These are phyloP conservation scores for Sylvia atricapilla DNA, from an alignment of 2,113 vertebrate species.

Conservation along the genomic window DNA sequence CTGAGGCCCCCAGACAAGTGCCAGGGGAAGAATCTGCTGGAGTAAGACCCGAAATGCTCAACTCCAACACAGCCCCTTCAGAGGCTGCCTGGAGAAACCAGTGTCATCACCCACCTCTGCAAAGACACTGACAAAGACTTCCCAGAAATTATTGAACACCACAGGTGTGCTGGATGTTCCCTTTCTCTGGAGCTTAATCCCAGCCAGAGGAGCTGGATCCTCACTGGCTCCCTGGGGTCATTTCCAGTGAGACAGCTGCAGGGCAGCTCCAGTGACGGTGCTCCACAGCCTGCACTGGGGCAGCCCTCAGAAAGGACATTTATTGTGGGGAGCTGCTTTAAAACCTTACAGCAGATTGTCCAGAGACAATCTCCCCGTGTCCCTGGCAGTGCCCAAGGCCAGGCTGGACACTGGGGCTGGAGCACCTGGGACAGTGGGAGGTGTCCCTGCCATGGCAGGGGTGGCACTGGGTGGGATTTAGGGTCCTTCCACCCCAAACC, in stretches of 20 bases:
- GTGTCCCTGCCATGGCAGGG: neutral
- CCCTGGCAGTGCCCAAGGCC: neutral
- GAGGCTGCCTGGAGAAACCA: neutral
- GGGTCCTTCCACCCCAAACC: neutral
- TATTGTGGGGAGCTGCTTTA: neutral
- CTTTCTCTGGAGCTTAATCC: neutral
- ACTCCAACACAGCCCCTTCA: neutral
- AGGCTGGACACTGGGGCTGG: neutral
- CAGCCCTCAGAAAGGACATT: rapidly evolving
- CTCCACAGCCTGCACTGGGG: rapidly evolving
- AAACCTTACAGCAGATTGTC: neutral
- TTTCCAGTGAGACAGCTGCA: neutral
- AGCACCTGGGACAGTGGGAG: neutral
- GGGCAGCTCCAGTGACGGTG: rapidly evolving
- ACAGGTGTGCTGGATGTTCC: neutral
- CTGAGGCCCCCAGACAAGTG: neutral
- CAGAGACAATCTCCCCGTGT: neutral
- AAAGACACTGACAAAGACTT: neutral
- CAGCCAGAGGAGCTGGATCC: neutral
- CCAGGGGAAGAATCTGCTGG: neutral
- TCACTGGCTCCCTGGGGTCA: rapidly evolving
- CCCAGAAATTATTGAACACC: neutral
- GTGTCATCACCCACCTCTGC: neutral
- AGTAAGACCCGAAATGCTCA: neutral
- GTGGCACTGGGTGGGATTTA: rapidly evolving